These are phyloP conservation scores for Itoplectis maculator DNA, from an alignment of 2,888 invertebrate genomes.

Conservation along the genomic window DNA sequence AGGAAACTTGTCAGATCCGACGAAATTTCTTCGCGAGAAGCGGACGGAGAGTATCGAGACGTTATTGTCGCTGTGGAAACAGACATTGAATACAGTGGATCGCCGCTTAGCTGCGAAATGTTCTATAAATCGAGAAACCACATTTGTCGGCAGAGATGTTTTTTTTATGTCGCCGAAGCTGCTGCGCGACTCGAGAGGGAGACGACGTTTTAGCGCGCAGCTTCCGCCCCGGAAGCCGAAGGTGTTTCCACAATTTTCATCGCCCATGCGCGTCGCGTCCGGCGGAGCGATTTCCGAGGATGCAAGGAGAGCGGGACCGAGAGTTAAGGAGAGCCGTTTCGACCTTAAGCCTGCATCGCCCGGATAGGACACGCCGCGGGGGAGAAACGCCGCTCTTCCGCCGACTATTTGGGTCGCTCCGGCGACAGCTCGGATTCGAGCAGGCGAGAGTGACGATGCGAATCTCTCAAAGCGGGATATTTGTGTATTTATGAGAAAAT, in stretches of 20 bases:
- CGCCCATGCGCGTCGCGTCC: slow-evolving; percentile 8
- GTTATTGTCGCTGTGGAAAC: not conserved
- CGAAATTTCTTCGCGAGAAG: not conserved
- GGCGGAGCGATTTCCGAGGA: slow-evolving; percentile 28
- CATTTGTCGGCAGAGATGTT: not conserved
- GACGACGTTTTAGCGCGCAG: not conserved
- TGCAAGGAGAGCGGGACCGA: slow-evolving; percentile 2
- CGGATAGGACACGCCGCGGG: slow-evolving; percentile 8
- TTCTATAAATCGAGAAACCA: slow-evolving; percentile 20
- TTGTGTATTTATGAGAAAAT: not conserved
- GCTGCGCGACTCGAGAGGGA: not conserved
- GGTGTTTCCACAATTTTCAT: slow-evolving; percentile 22
- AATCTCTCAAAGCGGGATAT: not conserved
- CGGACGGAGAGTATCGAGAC: not conserved
- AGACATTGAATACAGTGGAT: not conserved
- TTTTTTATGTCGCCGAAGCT: not conserved
- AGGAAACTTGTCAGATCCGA: not conserved
- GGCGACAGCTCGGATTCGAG: slow-evolving; percentile 2
- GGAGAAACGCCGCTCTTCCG: slow-evolving; percentile 5
- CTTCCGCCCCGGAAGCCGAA: not conserved
- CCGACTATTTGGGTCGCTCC: slow-evolving; percentile 17
- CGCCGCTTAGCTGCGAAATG: slow-evolving; percentile 8
- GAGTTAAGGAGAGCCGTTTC: slow-evolving; percentile 21
- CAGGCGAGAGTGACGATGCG: not conserved
- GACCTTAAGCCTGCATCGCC: slow-evolving; percentile 18